Evolutionary conservation across 2,797 vertebrate genomes (phyloP).

Genomic region (Columba guinea): DNA sequence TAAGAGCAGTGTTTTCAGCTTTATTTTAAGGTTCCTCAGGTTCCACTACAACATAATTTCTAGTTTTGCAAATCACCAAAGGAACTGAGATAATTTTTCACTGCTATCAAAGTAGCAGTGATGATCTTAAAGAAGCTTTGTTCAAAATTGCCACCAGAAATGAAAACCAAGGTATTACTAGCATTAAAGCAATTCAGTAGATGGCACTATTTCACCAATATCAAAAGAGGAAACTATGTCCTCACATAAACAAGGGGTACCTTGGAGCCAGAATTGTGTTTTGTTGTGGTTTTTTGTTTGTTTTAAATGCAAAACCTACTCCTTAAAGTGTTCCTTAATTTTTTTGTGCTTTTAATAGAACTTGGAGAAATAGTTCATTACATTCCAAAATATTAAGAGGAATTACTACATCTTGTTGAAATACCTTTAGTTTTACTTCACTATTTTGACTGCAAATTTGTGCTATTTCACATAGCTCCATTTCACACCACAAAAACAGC

Average conservation of each 20-base stretch:
- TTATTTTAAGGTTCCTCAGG: background rate
- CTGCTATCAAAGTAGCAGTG: background rate
- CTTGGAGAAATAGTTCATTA: background rate
- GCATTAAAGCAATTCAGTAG: conserved; percentile 21
- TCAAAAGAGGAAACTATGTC: background rate
- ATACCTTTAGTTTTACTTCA: background rate
- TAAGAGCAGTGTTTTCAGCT: background rate
- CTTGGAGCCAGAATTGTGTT: background rate
- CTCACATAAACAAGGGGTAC: background rate
- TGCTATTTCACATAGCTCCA: background rate
- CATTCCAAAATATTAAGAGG: background rate
- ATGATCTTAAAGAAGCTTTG: background rate
- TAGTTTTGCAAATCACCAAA: background rate
- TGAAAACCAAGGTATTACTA: background rate
- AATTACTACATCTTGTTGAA: background rate
- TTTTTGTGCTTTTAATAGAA: background rate
- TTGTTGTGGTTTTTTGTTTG: background rate
- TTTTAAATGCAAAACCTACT: background rate
- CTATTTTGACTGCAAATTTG: background rate
- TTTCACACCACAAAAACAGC: background rate
- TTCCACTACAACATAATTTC: background rate
- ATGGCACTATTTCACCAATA: conserved; percentile 51
- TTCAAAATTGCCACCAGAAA: background rate
- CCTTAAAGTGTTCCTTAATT: background rate
- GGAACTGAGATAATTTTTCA: background rate